Evolutionary conservation across 2,797 vertebrate species (phyloP).

Genomic region (Avahi laniger): DNA sequence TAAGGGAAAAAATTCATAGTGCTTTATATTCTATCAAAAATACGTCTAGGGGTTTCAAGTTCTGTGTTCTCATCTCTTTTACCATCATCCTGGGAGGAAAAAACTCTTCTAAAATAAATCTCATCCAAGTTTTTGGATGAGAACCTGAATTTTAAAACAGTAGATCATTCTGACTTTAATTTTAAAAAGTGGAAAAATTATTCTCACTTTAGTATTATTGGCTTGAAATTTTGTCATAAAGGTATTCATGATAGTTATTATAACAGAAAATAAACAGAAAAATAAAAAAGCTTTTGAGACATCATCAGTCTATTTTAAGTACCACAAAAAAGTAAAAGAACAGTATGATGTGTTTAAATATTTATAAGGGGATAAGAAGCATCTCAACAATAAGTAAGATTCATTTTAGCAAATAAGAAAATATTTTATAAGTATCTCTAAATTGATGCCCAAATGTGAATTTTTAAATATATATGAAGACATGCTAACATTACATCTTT

Average conservation of each 20-base stretch:
- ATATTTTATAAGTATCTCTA: not conserved
- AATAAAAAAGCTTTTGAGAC: not conserved
- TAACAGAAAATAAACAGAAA: not conserved
- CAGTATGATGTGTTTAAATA: not conserved
- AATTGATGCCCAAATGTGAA: not conserved
- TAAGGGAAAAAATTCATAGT: not conserved
- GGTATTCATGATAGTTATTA: not conserved
- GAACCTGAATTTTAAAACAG: not conserved
- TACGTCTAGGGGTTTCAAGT: not conserved
- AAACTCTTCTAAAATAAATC: not conserved
- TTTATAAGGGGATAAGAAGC: not conserved
- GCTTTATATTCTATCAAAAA: not conserved
- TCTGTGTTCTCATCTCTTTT: not conserved
- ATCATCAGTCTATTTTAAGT: not conserved
- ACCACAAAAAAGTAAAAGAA: not conserved
- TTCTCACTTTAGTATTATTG: not conserved
- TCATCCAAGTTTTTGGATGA: not conserved
- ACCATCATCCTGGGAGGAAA: not conserved
- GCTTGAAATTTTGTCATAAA: not conserved
- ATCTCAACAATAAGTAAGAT: not conserved
- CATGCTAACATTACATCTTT: not conserved
- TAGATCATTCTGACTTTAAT: not conserved
- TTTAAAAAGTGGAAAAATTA: not conserved
- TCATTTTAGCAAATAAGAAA: not conserved
- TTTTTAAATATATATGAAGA: not conserved